A percentile compares a stretch with the other conserved stretches of the same genome.
Conservation (phyloP, 1,140 invertebrate genomes). For the Drosophila parabipectinata region DNA sequence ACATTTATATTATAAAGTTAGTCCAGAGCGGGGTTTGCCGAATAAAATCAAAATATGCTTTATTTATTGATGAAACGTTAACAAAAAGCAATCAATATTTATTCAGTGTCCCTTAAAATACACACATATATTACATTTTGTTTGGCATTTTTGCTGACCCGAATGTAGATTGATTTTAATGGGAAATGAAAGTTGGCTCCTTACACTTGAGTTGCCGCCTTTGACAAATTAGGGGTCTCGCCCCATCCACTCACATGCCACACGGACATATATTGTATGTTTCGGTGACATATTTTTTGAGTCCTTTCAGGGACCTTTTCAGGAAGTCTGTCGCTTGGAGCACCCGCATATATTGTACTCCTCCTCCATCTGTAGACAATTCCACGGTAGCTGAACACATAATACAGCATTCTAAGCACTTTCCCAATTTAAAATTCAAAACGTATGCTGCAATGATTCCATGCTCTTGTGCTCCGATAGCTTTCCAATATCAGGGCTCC, state of each 20-base stretch:
- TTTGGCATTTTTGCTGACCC: background rate
- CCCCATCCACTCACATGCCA: background rate
- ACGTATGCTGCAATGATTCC: slow-evolving; percentile 28
- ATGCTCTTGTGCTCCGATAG: slow-evolving; percentile 24
- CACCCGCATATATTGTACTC: slow-evolving; percentile 9
- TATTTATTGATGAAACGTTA: background rate
- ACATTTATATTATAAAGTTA: background rate
- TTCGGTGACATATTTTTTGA: slow-evolving; percentile 6
- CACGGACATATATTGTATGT: slow-evolving; percentile 7
- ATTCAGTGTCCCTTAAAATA: background rate
- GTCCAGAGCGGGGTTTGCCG: background rate
- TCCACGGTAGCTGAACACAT: slow-evolving; percentile 1
- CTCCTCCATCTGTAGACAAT: background rate
- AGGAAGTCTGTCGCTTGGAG: background rate
- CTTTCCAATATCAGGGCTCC: slow-evolving; percentile 31
- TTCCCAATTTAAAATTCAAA: slow-evolving; percentile 36
- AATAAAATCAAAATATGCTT: background rate
- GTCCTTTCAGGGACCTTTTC: background rate
- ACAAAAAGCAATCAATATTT: slow-evolving; percentile 1
- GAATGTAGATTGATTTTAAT: slow-evolving; percentile 32
- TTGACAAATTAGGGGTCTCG: slow-evolving; percentile 34
- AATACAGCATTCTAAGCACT: background rate
- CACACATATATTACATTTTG: slow-evolving; percentile 1
- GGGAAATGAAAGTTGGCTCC: slow-evolving; percentile 27
- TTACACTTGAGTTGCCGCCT: slow-evolving; percentile 26